phyloP scores from a whole-genome alignment of 2,888 invertebrate species.

The Zhuqinia jingwanae region DNA sequence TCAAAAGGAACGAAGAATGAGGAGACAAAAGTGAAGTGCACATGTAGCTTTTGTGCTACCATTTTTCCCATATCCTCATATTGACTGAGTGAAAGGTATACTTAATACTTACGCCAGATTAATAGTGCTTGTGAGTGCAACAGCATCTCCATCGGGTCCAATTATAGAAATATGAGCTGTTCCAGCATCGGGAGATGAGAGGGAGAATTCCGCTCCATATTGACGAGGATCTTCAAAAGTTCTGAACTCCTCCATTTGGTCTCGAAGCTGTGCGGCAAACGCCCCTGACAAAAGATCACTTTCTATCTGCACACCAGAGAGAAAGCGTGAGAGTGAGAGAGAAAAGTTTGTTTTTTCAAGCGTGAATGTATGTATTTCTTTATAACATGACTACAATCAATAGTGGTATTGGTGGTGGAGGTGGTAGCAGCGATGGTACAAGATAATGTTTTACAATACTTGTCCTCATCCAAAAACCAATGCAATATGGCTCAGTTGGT shows the following conservation, averaged over 20 bases:
- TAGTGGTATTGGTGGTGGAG: too few relatives aligned
- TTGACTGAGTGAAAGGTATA: not conserved
- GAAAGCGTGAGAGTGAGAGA: too few relatives aligned
- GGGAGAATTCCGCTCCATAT: constrained; percentile 80
- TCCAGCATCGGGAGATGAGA: constrained; percentile 81
- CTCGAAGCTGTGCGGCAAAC: constrained; percentile 79
- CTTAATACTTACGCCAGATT: constrained; percentile 81
- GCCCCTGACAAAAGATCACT: constrained; percentile 80
- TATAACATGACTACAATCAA: too few relatives aligned
- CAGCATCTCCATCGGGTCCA: constrained; percentile 82
- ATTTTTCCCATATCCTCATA: too few relatives aligned
- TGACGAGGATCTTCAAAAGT: constrained; percentile 80
- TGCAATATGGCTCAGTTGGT: not conserved
- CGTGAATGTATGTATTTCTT: too few relatives aligned
- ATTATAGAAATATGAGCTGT: constrained; percentile 83
- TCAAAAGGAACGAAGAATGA: too few relatives aligned
- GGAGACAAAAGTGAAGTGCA: too few relatives aligned
- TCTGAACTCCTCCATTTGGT: constrained; percentile 80
- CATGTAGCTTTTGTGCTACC: too few relatives aligned
- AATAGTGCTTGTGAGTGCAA: constrained; percentile 83
- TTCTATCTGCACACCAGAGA: constrained; percentile 37
- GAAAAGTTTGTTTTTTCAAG: too few relatives aligned
- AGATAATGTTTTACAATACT: not conserved
- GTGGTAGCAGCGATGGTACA: too few relatives aligned
- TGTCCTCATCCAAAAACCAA: not conserved